phyloP scores from a whole-genome alignment of 2,113 vertebrate genomes.

The Micronisus gabar region DNA sequence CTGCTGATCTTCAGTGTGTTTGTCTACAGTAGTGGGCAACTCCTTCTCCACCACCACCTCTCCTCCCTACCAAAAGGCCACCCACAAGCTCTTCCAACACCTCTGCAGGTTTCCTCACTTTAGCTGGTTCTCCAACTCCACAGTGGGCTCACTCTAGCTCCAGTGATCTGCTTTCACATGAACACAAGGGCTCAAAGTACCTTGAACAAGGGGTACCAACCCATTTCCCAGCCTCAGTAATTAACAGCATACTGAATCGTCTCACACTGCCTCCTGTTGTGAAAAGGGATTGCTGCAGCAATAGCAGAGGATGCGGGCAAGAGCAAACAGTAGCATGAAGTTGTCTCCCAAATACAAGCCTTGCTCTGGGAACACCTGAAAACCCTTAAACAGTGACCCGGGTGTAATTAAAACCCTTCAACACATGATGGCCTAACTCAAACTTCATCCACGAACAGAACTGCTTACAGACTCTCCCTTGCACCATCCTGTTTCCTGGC shows the following conservation, averaged over 20 bases:
- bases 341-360: not conserved
- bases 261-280: not conserved
- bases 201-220: not conserved
- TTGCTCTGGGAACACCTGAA: not conserved
- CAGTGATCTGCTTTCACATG: not conserved
- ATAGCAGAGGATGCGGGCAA: not conserved
- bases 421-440: accelerated
- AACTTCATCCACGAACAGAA: not conserved
- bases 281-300: too few species aligned
- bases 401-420: not conserved
- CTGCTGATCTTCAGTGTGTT: not conserved
- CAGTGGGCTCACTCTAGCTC: not conserved
- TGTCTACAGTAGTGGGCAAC: not conserved
- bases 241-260: not conserved
- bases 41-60: not conserved
- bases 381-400: not conserved
- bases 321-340: not conserved
- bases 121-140: not conserved
- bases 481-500: accelerated
- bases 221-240: not conserved
- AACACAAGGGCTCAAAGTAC: not conserved
- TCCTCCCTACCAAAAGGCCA: not conserved
- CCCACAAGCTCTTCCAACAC: not conserved
- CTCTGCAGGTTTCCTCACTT: not conserved
- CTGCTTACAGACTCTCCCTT: too few species aligned